Evolutionary conservation across 2,797 vertebrate genomes (phyloP).

Genomic region (Sparidentex hasta): DNA sequence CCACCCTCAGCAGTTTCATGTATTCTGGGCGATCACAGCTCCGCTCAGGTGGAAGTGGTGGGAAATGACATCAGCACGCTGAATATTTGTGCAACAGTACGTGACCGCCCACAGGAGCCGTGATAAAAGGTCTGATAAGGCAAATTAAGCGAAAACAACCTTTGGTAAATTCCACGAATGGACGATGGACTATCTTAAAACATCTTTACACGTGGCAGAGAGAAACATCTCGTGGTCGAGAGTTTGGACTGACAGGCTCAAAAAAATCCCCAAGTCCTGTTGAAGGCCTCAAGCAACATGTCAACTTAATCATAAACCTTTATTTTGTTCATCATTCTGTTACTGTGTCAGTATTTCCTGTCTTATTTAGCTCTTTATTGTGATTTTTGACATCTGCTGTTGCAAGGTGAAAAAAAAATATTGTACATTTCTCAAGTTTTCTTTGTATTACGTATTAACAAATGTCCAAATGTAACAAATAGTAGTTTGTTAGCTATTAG

Average conservation of each 20-base stretch:
- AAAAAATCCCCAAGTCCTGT: not conserved
- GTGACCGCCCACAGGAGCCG: not conserved
- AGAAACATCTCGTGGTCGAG: not conserved
- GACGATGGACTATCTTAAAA: no score
- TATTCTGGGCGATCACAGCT: not conserved
- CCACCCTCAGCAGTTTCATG: not conserved
- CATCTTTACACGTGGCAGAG: no score
- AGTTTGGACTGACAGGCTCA: not conserved
- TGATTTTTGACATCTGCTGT: not conserved
- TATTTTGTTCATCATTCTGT: no score
- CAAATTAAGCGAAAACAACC: conserved; percentile 10
- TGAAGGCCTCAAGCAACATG: not conserved
- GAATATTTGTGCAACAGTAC: conserved; percentile 1
- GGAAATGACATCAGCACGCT: conserved; percentile 4
- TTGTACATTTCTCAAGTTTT: no score
- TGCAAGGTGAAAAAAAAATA: not conserved
- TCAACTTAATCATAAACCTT: no score
- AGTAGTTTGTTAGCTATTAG: not conserved
- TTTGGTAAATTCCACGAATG: not conserved
- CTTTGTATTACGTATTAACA: no score
- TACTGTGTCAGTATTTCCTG: not conserved
- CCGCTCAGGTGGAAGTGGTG: not conserved
- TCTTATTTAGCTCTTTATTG: no score
- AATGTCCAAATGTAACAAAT: no score
- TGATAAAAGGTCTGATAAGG: not conserved